Conservation (phyloP, 2,113 vertebrate species). For the Isurus oxyrinchus region DNA sequence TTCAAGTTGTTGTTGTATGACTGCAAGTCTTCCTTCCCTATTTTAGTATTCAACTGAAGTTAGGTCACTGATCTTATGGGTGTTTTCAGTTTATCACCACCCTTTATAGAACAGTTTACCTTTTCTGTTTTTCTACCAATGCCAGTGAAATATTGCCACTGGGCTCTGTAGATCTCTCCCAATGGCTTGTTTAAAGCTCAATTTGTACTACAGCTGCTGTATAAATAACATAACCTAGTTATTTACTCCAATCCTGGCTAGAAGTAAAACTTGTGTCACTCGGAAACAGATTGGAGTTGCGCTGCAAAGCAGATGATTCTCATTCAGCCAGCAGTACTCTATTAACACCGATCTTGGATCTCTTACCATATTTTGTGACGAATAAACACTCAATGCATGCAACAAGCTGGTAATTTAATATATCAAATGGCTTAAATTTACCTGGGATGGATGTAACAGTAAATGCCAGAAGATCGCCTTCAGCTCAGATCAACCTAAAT, state of each 20-base stretch:
- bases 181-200: not conserved
- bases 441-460: not conserved
- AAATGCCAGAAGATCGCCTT: not conserved
- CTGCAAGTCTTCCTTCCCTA: not conserved
- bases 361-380: not conserved
- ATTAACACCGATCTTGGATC: not conserved
- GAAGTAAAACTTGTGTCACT: not conserved
- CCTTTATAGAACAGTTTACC: too few relatives aligned
- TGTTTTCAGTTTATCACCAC: not conserved
- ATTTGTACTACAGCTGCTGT: slow-evolving; percentile 7
- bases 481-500: not conserved
- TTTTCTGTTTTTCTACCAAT: not conserved
- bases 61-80: not conserved
- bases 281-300: not conserved
- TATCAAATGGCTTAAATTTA: not conserved
- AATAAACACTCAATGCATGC: not conserved
- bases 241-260: not conserved
- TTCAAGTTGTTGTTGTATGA: not conserved
- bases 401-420: slow-evolving; percentile 20
- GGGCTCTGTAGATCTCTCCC: not conserved
- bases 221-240: not conserved
- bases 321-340: too few relatives aligned
- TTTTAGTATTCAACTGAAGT: not conserved
- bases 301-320: not conserved
- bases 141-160: not conserved